Evolutionary conservation across 1,140 invertebrate genomes (phyloP), one percentile per base, ranked within the genome.

Genomic region (Pachyrhynchus sulphureomaculatus): DNA sequence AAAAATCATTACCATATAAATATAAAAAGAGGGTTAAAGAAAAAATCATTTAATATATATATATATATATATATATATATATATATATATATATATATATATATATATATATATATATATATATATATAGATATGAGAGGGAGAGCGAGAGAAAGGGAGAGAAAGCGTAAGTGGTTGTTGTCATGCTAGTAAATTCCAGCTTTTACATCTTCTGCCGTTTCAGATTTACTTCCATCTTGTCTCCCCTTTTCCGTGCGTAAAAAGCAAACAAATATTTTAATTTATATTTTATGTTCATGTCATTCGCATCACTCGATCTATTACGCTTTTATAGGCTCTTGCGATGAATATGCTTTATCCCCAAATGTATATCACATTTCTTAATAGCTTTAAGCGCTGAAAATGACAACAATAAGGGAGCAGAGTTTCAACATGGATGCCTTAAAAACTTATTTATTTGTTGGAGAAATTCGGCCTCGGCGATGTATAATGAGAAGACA

Each of bases 281-380:
- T 60, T 60, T 60, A 60, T 60, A 26, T 60, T 18, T 52, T 60
- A 45, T 60, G 57, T 60, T 42, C 36, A 24, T 45, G 57, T 60
- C 57, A 60, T 32, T 48, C 47, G 45, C 57, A 60, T 54, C 32
- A 32, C 21, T 37, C 34, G 34, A 60, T 60, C 57, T 51, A 37
- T 60, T 60, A 60, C 44, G 57, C 42, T 60, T 60, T 60, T 60
- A 60, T 60, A 37, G 57, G 37, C 41, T 26, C 26, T 52, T 42
- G 33, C n/a, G 57, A 52, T 39, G 57, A 60, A 44, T 44, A 60
- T 32, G 45, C 36, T 47, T 29, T 12, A 32, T 44, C 13, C 36
- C 44, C 36, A 51, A 44, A 48, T 48, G 57, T 60, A 60, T 60
- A 60, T 60, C 57, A 60, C 49, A 37, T 60, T 60, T 52, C 57